Base-by-base conservation (phyloP, 2,888 invertebrate genomes). In the Pteria penguin region DNA sequence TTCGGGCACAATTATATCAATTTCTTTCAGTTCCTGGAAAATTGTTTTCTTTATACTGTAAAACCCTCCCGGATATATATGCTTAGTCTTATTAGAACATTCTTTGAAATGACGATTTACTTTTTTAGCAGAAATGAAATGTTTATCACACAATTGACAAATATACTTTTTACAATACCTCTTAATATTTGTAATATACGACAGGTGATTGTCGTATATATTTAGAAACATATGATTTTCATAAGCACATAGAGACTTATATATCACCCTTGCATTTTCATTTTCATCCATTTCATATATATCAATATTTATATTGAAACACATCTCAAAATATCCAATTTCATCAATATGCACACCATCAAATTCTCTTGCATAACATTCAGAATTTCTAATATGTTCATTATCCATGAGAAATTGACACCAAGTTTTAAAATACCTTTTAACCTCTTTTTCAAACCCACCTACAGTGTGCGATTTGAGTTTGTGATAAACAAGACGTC, bases 21-120 rank as follows among this genome's bases (percentile, higher is more conserved):
- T 31, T 63, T 77, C 65, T 60, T 69, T 76, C 36, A 80, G 14
- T 22, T 70, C n/a, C 1, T 80, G 72, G 32, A 77, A 77, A 2
- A 80, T 32, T n/a, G 65, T 66, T 27, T 78, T 65, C 14, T 27
- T 65, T 0, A 32, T 36, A 27, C 61, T 26, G 29, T 80, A 70
- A 61, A 75, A 77, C 18, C 79, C 72, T n/a, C 79, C 72, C 2
- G 77, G 72, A 67, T 36, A 77, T 4, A 54, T 31, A 27, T 52
- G 71, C 18, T 65, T 54, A 11, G 79, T 77, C 32, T 75, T 70
- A 4, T 60, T 52, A 2, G 66, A 27, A 31, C 79, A 76, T 18
- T 33, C 45, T n/a, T 62, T 29, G 8, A 32, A 36, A 55, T 66
- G 61, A 31, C 26, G 11, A 1, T 45, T 18, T 8, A 60, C 65